Evolutionary conservation across 2,113 vertebrate genomes (phyloP), one percentile per base, ranked within the genome.

Genomic region (Pedetes capensis): DNA sequence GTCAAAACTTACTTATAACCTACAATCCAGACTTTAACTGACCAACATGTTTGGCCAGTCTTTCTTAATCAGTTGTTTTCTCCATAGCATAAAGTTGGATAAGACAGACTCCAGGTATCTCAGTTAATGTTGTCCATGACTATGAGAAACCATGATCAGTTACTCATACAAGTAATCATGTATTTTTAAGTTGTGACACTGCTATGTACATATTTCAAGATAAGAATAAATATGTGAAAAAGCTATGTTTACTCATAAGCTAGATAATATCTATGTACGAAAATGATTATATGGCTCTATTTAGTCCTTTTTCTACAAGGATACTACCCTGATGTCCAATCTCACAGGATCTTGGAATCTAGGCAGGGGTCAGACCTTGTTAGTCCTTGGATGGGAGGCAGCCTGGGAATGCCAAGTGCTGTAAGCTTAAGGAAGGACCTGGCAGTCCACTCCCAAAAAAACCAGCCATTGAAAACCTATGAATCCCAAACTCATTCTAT

Each of bases 1-100:
- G 20, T 75, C 59, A 89, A 93, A 93, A 89, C 11, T 61, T 68
- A 81, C 39, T 89, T 79, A 55, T 55, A 66, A 91, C 81, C 32
- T 79, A n/a, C 75, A 59, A 55, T 61, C 17, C 11, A 42, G 83
- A 51, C 25, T 93, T 76, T 55, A 86, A n/a, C 20, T n/a, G 29
- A 22, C 69, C 2, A 75, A 69, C 5, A 23, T 63, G 42, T 44
- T 59, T 39, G 87, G 34, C 51, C 1, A 90, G 72, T 91, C 66
- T 87, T 49, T 63, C 51, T 76, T 83, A 11, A 13, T 42, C 10
- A 17, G 4, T 44, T 63, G 4, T 79, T 89, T 92, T 86, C 10
- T 64, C 27, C 37, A 25, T 4, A 69, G 6, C 37, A 63, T 61
- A 84, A 59, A 66, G 14, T 47, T 53, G 8, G 87, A 66, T 87